Base-by-base conservation (phyloP, 2,797 vertebrate species). In the Muscicapa striata region DNA sequence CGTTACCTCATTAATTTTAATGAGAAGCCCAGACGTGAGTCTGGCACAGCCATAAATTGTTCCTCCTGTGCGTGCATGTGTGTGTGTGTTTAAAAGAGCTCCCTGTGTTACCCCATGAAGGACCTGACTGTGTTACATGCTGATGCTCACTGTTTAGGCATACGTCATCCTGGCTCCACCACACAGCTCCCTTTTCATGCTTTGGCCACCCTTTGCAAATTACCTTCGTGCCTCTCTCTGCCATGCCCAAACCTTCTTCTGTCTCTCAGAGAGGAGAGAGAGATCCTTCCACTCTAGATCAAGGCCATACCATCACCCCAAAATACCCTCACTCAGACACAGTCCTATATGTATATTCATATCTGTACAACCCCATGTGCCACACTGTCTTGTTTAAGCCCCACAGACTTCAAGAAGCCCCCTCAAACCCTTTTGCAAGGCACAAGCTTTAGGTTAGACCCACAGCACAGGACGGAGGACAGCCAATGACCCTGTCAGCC, bases 1-100 rank as follows among this genome's bases (percentile, higher is more conserved):
- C 95, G 70, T 96, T 96, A 96, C 96, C 96, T 97, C 97, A 97
- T 97, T 97, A 97, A 97, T 96, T 97, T 97, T 97, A 97, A 97
- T 97, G 96, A 96, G 95, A 92, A 96, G 87, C 69, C 94, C 89
- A 95, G 97, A 97, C 96, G 36, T 89, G 90, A 77, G 86, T 84
- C 95, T 93, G 94, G 93, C 96, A 95, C 61, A 90, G 90, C 87
- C 96, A 87, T 97, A 97, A 98, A 97, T 95, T 97, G 95, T 95
- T 94, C 94, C 70, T 88, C 62, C 92, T 91, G 91, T 94, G 87
- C 11, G 27, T 61, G 75, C 64, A 21, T 70, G 77, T 58, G 90
- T 84, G 81, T 34, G 30, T 90, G 79, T 84, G 68, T 55, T 93
- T 92, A 94, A 93, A 95, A 96, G 94, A 80, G 76, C 86, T 94